Conservation (phyloP, 2,797 vertebrate species). For the Tympanoctomys barrerae region DNA sequence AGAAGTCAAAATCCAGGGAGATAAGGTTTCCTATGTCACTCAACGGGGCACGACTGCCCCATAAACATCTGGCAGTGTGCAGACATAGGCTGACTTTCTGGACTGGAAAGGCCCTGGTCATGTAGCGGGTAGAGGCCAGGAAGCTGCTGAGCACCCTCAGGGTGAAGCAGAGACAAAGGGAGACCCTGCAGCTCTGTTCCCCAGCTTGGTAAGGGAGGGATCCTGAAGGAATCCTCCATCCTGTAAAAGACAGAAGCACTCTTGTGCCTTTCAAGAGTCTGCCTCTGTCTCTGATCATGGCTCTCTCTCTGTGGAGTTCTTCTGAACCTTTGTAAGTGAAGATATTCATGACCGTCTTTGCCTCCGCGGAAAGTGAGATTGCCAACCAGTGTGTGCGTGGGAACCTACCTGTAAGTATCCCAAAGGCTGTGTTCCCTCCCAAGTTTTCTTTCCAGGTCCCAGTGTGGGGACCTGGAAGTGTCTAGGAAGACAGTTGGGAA, state of each 20-base stretch:
- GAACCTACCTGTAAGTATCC: neutral
- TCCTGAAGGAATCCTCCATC: neutral
- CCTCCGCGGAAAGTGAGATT: neutral
- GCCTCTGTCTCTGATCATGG: neutral
- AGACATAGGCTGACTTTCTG: neutral
- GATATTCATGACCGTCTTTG: neutral
- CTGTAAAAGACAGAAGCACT: neutral
- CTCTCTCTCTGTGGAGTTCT: neutral
- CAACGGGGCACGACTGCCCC: too few species aligned
- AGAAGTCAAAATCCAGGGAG: neutral
- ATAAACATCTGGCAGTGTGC: neutral
- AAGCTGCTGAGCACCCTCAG: too few species aligned
- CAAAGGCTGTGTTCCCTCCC: neutral
- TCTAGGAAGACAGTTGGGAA: neutral
- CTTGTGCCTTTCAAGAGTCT: neutral
- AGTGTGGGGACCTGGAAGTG: neutral
- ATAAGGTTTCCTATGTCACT: neutral
- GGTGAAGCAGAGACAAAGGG: fast-evolving
- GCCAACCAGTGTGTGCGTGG: neutral
- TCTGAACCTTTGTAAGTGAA: neutral
- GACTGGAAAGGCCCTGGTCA: too few species aligned
- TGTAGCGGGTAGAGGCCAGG: neutral
- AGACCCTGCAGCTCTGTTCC: neutral
- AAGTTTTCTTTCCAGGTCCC: neutral
- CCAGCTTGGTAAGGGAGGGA: neutral